Conservation (phyloP, 2,113 vertebrate species). For the Lamprologus ornatipinnis region DNA sequence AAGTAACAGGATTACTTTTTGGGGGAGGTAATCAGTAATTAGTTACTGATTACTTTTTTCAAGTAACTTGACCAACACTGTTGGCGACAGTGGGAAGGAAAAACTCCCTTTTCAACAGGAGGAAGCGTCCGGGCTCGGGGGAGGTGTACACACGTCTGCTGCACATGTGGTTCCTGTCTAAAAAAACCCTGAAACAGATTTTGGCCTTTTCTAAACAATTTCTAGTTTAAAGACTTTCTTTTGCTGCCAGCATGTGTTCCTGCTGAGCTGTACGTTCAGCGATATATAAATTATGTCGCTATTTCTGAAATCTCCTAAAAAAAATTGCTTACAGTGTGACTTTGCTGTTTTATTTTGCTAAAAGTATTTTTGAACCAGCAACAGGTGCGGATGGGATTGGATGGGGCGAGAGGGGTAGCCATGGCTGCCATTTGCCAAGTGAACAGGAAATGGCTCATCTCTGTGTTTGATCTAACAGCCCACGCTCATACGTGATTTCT, state of each 20-base stretch:
- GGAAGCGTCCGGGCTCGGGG: neutral
- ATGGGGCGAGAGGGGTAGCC: neutral
- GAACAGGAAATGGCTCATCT: constrained; percentile 53
- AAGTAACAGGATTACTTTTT: fast-evolving
- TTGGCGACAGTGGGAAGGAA: neutral
- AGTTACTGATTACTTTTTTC: too few relatives aligned
- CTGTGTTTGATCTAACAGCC: constrained; percentile 50
- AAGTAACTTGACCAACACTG: too few relatives aligned
- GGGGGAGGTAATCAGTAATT: fast-evolving
- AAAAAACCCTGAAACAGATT: neutral
- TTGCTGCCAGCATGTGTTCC: neutral
- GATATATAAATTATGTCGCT: neutral
- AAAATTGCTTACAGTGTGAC: neutral
- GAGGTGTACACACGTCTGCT: fast-evolving
- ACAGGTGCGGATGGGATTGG: neutral
- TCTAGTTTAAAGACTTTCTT: neutral
- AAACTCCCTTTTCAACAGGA: neutral
- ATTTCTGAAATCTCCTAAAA: neutral
- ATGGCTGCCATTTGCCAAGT: constrained; percentile 23
- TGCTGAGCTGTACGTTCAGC: neutral
- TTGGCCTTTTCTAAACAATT: neutral
- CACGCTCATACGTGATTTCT: constrained; percentile 31
- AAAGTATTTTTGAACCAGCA: constrained; percentile 10
- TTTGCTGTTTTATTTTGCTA: neutral
- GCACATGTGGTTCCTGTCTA: neutral